Evolutionary conservation across 2,888 invertebrate species (phyloP), one percentile per base, ranked within the genome.

Genomic region (Aphidius colemani): DNA sequence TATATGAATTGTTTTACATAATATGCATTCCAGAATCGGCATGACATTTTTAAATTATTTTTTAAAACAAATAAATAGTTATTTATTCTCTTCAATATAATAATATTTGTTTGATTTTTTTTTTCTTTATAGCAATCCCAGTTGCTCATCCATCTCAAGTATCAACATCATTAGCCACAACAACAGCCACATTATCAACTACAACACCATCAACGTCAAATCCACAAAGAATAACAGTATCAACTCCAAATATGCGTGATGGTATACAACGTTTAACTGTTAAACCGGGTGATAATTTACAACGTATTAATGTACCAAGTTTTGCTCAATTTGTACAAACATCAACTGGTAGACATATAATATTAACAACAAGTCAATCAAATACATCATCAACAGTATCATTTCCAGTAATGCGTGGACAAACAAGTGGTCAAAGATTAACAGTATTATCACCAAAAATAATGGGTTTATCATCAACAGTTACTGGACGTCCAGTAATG

Each of bases 261-360:
- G 77, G 79, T 62, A 80, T 78, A 64, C 72, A 78, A 67, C 64
- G 80, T 59, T 67, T 79, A 39, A 74, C 82, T 18, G 76, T 82
- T 48, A 79, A 82, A 63, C 78, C 79, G 71, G 80, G 80, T 62
- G 80, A 79, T 75, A 82, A 82, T 71, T 77, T 82, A 70, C 81
- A 80, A 68, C 78, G 80, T 72, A 79, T 81, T 75, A 76, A 79
- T 49, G 75, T 81, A 61, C 79, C 82, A 61, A 74, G 78, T 71
- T 81, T 87, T 71, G 88, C 90, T 51, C 91, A 91, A 75, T 83
- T 91, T 59, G 89, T 92, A 56, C 90, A 91, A 78, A 89, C 89
- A 7, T 85, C 89, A 39, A 85, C 87, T 59, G 91, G 91, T 7
- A 88, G 89, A 73, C 91, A 90, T 79, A 85, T 90, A 71, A 83